Evolutionary conservation across 2,113 vertebrate genomes (phyloP), one percentile per base, ranked within the genome.

Genomic region (Buteo buteo): DNA sequence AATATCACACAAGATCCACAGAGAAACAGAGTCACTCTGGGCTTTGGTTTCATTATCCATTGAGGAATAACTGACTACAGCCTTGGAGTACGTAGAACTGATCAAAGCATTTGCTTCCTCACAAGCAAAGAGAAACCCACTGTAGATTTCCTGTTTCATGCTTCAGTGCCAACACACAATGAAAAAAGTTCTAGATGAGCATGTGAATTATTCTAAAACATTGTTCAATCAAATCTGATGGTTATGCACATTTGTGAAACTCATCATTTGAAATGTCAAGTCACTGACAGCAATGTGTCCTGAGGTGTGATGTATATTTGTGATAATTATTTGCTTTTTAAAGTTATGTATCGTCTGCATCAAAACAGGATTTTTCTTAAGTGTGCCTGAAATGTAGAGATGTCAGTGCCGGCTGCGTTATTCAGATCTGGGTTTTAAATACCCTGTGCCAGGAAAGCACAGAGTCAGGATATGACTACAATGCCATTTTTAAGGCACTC

Each of bases 301-400:
- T 94, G 91, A 95, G 93, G 84, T 96, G 84, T 94, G 91, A 95
- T 88, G 44, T 94, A 90, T 82, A 95, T 93, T 96, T 96, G 82
- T 91, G 94, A 88, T 95, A 96, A 97, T 94, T 94, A 96, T 97
- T 97, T 96, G 91, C 87, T 96, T 97, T 97, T 91, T 94, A 85
- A 97, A 97, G 86, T 90, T 95, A 95, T 80, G 74, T 91, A 96
- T 91, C 95, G 82, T 80, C 74, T 88, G 74, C 87, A 94, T 93
- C 86, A 85, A 96, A 94, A 71, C 64, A 86, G 84, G 50, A 86
- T 94, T 96, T 89, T 95, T 91, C 84, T 88, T 88, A 80, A 88
- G n/a, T 93, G 61, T 83, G 71, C 59, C 82, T 95, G 84, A 93
- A 91, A 91, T 40, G 84, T 52, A 88, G 71, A 94, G 82, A 94